Base-by-base conservation (phyloP, 2,797 vertebrate species). In the Phoxinus dragarum region DNA sequence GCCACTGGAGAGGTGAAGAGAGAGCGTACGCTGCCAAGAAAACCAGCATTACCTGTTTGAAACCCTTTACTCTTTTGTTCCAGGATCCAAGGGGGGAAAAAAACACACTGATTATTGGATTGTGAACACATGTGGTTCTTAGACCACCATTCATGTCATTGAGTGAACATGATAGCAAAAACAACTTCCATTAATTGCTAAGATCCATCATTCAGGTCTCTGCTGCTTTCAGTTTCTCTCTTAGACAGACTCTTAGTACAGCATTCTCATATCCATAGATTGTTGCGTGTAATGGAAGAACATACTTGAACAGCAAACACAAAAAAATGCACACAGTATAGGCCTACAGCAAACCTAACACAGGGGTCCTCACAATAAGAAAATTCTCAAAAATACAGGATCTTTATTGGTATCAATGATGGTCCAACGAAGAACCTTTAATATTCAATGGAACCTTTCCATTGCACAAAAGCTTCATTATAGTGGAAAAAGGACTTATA, bases 1-100 rank as follows among this genome's bases (percentile, higher is more conserved):
- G 92, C 92, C 87, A 61, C 87, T 89, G 87, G 84, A 87, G 83
- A 84, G 86, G 82, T 49, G 79, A 75, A 88, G 59, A 82, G 19
- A 64, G 27, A 47, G 10, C 31, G 7, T 71, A 59, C 4, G 27
- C 86, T 80, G 87, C 87, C 89, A 88, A 84, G 73, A 88, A 88
- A 86, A 74, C 80, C 52, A 73, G 75, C 66, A 84, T 87, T 87
- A 90, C 67, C 73, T 87, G 69, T 72, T 42, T 42, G 74, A 88
- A 81, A 81, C 77, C 56, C 52, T 38, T 71, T 69, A 34, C 27
- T 80, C 68, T 67, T 80, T 78, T 47, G 21, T 84, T 84, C 31
- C 67, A 59, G 12, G 6, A 68, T 88, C 69, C 77, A 85, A 80
- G 11, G 5, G 4, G 17, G 3, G 17, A 40, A 52, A 68, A 64